A percentile compares a stretch with the other conserved stretches of the same genome.
Conservation (phyloP, 92 coral and sea anemone genomes). For the Umimayanthus chanpuru region DNA sequence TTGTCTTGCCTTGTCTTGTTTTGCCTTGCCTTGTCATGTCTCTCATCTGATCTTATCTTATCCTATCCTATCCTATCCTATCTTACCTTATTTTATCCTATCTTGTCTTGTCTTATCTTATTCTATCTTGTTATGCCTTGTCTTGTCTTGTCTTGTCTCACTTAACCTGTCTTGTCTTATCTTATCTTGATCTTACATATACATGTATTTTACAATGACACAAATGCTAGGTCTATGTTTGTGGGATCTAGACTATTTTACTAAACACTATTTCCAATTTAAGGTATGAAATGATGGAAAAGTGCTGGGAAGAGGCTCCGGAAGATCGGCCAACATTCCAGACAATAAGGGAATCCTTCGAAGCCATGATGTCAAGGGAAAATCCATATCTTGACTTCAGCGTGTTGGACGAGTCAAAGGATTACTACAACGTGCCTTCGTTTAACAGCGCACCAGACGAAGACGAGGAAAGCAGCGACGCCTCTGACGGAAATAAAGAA, state of each 20-base stretch:
- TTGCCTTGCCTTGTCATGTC: too few species aligned
- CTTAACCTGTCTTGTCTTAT: too few species aligned
- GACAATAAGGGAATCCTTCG: constrained; percentile 16
- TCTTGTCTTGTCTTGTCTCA: too few species aligned
- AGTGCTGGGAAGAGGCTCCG: constrained; percentile 28
- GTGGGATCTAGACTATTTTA: not conserved
- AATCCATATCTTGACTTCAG: constrained; percentile 43
- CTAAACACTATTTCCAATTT: not conserved
- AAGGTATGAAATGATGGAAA: constrained; percentile 35
- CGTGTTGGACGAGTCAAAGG: constrained; percentile 32
- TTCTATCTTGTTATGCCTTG: too few species aligned
- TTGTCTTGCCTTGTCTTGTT: too few species aligned
- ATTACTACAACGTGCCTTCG: constrained; percentile 37
- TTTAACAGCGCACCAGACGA: constrained; percentile 38
- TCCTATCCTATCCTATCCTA: too few species aligned
- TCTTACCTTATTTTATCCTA: too few species aligned
- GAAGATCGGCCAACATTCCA: constrained; percentile 39
- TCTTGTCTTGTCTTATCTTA: too few species aligned
- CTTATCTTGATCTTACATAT: too few species aligned
- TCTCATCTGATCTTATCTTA: too few species aligned
- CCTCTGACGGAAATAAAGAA: not conserved
- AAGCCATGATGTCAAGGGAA: constrained; percentile 39
- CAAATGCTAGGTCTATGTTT: not conserved
- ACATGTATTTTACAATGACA: not conserved
- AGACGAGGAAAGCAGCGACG: not conserved